Evolutionary conservation across 2,113 vertebrate species (phyloP).

Genomic region (Paedocypris sp.): DNA sequence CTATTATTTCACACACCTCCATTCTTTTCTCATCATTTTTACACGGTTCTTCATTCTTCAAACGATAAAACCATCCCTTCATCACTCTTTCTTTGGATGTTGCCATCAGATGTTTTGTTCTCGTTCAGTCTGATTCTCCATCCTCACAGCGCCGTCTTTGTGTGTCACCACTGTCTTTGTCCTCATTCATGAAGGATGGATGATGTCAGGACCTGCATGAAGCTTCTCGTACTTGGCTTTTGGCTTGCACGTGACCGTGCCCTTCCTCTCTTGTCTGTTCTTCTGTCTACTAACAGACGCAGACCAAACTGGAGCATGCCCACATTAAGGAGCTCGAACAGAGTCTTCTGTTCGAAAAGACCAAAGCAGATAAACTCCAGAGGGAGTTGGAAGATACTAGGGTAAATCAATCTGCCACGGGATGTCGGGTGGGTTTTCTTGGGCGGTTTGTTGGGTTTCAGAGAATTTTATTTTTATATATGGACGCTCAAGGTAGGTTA

Average conservation of each 20-base stretch:
- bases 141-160: not conserved
- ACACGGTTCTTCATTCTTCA: not conserved
- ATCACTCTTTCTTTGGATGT: not conserved
- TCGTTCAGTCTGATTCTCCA: not conserved
- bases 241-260: conserved; percentile 78
- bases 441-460: not conserved
- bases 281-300: conserved; percentile 78
- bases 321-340: conserved; percentile 91
- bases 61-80: no score
- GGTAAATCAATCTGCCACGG: conserved; percentile 68
- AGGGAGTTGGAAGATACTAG: conserved; percentile 92
- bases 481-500: no score
- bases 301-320: conserved; percentile 92
- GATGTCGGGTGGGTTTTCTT: conserved; percentile 1
- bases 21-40: not conserved
- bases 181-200: conserved; percentile 55
- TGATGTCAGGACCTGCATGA: conserved; percentile 72
- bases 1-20: not conserved
- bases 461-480: not conserved
- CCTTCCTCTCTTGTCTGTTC: conserved; percentile 48
- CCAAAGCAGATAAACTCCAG: conserved; percentile 92
- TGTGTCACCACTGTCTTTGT: conserved; percentile 45
- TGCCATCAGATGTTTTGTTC: not conserved
- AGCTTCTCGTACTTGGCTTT: conserved; percentile 50
- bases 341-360: conserved; percentile 91